Percentiles rank a stretch among this genome's conserved stretches.
Conservation (phyloP, 2,888 invertebrate species). For the Ophion obscuratus region DNA sequence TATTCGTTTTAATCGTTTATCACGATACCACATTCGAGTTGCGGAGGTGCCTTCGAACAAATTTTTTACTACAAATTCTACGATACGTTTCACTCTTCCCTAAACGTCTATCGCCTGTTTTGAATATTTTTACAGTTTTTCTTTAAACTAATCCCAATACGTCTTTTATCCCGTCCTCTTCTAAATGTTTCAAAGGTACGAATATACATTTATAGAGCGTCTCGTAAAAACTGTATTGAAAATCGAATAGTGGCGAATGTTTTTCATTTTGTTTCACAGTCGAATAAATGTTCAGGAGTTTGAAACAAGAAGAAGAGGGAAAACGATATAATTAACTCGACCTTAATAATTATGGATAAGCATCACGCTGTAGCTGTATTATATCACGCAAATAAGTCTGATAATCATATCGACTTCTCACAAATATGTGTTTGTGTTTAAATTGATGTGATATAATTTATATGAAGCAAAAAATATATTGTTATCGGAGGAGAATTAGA, state of each 20-base stretch:
- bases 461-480: slow-evolving; percentile 46
- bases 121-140: neutral
- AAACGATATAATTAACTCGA: neutral
- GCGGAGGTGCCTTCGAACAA: neutral
- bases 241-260: neutral
- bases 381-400: neutral
- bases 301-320: neutral
- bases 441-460: slow-evolving; percentile 52
- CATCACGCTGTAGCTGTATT: slow-evolving; percentile 4
- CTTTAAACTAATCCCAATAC: neutral
- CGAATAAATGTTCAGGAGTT: neutral
- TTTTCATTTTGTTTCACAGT: neutral
- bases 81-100: neutral
- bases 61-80: slow-evolving; percentile 7
- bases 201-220: slow-evolving; percentile 1
- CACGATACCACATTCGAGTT: neutral
- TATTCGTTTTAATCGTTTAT: slow-evolving; percentile 14
- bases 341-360: neutral
- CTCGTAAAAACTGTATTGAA: neutral
- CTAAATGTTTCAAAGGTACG: neutral
- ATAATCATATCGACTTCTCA: slow-evolving; percentile 11
- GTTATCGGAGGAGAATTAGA: slow-evolving; percentile 13
- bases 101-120: neutral
- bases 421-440: slow-evolving; percentile 40
- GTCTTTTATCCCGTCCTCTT: slow-evolving; percentile 33